Percentiles rank a stretch among this genome's conserved stretches.
These are phyloP conservation scores for Montifringilla adamsi DNA, from an alignment of 2,113 vertebrate genomes.

Conservation along the genomic window DNA sequence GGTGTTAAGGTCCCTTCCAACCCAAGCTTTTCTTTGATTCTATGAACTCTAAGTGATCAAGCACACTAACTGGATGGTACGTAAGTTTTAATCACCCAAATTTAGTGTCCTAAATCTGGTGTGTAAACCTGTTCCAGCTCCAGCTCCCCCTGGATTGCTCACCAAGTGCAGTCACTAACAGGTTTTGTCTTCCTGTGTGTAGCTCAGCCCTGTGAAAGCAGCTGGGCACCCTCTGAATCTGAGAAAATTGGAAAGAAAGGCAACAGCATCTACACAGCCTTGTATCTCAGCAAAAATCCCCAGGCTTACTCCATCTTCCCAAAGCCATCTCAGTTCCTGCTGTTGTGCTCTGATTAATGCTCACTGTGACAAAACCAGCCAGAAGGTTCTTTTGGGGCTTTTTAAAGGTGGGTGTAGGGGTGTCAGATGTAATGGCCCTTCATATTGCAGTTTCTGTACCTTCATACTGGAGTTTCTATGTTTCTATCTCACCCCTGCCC, in stretches of 20 bases:
- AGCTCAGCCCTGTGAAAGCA: background rate
- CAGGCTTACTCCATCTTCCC: background rate
- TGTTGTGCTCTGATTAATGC: background rate
- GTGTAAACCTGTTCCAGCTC: background rate
- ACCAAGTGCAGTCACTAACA: fast-evolving
- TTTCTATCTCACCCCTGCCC: background rate
- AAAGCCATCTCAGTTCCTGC: too few relatives aligned
- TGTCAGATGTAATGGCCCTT: background rate
- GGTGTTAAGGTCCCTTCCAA: background rate
- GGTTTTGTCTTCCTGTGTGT: background rate
- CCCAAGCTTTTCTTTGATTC: background rate
- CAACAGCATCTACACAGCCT: background rate
- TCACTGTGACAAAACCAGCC: background rate
- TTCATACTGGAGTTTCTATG: too few relatives aligned
- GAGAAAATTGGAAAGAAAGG: background rate
- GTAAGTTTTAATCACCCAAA: background rate
- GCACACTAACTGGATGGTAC: background rate
- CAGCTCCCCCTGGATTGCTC: background rate
- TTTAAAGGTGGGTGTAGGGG: fast-evolving
- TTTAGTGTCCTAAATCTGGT: background rate
- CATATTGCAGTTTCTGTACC: background rate
- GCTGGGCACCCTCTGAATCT: background rate
- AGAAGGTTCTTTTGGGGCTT: background rate
- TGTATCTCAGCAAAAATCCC: background rate
- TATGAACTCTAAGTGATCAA: background rate